These are phyloP conservation scores for Pararge aegeria DNA, from an alignment of 1,140 invertebrate species.

Conservation along the genomic window DNA sequence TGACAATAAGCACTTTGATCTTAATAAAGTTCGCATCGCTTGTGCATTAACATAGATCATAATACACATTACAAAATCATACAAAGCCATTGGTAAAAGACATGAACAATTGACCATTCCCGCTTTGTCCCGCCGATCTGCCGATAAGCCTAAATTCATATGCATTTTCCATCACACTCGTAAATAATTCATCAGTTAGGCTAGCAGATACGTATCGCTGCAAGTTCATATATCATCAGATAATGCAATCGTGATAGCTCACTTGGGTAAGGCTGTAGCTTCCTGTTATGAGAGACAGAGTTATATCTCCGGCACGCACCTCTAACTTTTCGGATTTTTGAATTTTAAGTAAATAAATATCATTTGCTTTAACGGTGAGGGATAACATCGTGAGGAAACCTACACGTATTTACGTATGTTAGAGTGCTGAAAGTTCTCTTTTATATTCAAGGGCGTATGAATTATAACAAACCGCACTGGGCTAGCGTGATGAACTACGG, in stretches of 20 bases:
- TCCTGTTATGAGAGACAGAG: too few relatives aligned
- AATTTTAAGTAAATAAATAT: too few relatives aligned
- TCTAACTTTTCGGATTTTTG: too few relatives aligned
- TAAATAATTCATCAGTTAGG: conserved; percentile 34
- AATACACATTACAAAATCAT: background rate
- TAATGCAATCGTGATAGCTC: conserved; percentile 19
- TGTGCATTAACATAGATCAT: background rate
- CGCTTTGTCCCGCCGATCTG: conserved; percentile 5
- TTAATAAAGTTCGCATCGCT: background rate
- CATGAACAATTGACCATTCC: conserved; percentile 19
- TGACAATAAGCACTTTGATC: background rate
- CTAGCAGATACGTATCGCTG: conserved; percentile 25
- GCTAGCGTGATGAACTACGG: too few relatives aligned
- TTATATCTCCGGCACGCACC: too few relatives aligned
- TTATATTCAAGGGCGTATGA: too few relatives aligned
- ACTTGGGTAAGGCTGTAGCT: too few relatives aligned
- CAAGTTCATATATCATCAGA: conserved; percentile 37
- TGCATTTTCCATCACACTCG: conserved; percentile 32
- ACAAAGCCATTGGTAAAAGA: background rate
- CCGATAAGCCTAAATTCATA: conserved; percentile 34
- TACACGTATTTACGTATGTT: too few relatives aligned
- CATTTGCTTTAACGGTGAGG: too few relatives aligned
- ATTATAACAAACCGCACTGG: too few relatives aligned
- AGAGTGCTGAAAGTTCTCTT: too few relatives aligned
- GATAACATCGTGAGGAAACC: too few relatives aligned